phyloP scores from a whole-genome alignment of 2,113 vertebrate genomes.

The Mungos mungo region DNA sequence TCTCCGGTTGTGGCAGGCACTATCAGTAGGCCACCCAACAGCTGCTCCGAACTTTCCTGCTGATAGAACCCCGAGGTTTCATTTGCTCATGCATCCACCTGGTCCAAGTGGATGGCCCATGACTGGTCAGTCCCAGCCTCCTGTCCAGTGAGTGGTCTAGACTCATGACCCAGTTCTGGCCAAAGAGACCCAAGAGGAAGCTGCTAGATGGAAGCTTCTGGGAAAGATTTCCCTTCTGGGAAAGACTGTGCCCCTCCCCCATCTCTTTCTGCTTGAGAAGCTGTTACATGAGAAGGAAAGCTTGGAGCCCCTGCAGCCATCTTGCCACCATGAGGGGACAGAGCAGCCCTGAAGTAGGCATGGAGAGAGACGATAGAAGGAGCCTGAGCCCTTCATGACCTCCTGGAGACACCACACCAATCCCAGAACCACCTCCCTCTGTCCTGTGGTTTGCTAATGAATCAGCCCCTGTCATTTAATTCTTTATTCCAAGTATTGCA shows the following conservation, averaged over 20 bases:
- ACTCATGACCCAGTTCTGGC: background rate
- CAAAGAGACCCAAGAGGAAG: background rate
- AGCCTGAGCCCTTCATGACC: background rate
- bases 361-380: background rate
- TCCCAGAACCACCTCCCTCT: background rate
- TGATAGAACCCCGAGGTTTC: background rate
- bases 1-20: background rate
- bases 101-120: background rate
- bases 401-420: background rate
- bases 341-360: background rate
- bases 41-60: background rate
- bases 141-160: background rate
- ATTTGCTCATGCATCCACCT: background rate
- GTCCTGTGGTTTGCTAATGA: background rate
- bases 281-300: background rate
- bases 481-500: background rate
- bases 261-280: slow-evolving; percentile 10
- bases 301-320: background rate
- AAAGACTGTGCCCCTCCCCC: background rate
- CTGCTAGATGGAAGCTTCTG: background rate
- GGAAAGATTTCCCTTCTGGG: background rate
- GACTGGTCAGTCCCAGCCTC: background rate
- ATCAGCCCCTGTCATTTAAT: background rate
- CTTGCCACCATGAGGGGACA: background rate
- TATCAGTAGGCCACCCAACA: background rate